Evolutionary conservation across 1,140 invertebrate genomes (phyloP), one percentile per base, ranked within the genome.

Genomic region (Chironomus tepperi): DNA sequence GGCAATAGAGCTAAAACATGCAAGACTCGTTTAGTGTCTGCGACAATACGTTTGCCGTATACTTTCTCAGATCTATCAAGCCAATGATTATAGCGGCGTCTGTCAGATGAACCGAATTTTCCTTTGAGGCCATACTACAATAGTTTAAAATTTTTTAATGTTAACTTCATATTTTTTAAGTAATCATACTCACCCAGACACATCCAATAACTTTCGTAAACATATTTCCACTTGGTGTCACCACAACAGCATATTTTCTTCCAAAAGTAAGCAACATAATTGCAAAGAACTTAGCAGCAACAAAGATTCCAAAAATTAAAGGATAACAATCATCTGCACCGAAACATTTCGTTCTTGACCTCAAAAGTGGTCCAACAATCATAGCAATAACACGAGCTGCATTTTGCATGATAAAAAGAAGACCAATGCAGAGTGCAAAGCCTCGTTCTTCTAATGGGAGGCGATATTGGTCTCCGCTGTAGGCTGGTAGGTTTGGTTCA

Each of bases 21-120:
- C 0, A 70, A 1, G 18, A 70, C 65, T 19, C 19, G 0, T 19
- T 70, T 70, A 7, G 65, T 70, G 5, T 70, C 65, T 18, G 16
- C n/a, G 9, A 92, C 85, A 47, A 90, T 80, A 67, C 85, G 83
- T 42, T 82, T 78, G 24, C 87, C 87, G 80, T 85, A 92, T 79
- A n/a, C n/a, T n/a, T 87, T 88, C 57, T 85, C 83, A n/a, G 91
- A 89, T 79, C 89, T 86, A 77, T 94, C 89, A 24, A 93, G 79
- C 90, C 90, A 93, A 79, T 92, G 90, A 6, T 34, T 34, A 34
- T 34, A 34, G 1, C 24, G 1, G 1, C 24, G 24, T 2, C 5
- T 34, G 24, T 34, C 24, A 34, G 24, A 34, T 34, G 24, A 34
- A 5, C 24, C 5, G 5, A 34, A 34, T 34, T 34, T 34, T 1